Percentiles rank a stretch among this genome's conserved stretches.
Conservation (phyloP, 2,888 invertebrate species). For the Caenorhabditis sp. region DNA sequence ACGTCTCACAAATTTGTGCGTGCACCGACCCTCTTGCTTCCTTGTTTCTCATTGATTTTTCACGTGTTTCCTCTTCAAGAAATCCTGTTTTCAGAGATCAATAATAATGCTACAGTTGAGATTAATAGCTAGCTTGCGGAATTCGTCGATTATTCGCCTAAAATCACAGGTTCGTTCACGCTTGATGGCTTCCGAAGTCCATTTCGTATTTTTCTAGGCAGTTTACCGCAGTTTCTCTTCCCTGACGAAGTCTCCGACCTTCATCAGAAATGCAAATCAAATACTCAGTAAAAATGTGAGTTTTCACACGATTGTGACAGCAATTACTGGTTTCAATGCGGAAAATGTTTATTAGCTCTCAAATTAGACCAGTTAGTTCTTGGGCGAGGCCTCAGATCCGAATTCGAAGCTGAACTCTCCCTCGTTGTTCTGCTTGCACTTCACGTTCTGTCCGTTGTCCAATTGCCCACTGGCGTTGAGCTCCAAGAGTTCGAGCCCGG, state of each 20-base stretch:
- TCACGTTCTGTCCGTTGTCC: conserved; percentile 48
- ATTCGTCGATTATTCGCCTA: conserved; percentile 3
- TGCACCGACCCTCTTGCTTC: no score
- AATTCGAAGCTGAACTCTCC: conserved; percentile 57
- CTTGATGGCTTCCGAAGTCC: background rate
- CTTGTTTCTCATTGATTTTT: conserved; percentile 40
- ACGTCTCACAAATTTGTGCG: no score
- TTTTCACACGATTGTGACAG: background rate
- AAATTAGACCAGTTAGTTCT: conserved; percentile 3
- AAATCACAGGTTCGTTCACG: conserved; percentile 11
- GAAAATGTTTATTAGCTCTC: background rate
- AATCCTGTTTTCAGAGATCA: conserved; percentile 46
- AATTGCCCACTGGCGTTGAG: conserved; percentile 33
- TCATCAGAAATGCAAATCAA: conserved; percentile 19
- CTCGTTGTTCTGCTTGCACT: conserved; percentile 53
- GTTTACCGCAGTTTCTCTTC: conserved; percentile 38
- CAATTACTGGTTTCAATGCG: no score
- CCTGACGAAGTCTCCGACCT: conserved; percentile 28
- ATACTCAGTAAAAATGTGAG: conserved; percentile 50
- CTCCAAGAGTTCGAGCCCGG: conserved; percentile 24
- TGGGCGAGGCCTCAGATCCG: conserved; percentile 19
- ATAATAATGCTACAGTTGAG: conserved; percentile 47
- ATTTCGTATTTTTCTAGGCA: conserved; percentile 13
- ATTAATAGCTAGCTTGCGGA: conserved; percentile 34
- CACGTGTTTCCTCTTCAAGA: background rate